Evolutionary conservation across 2,113 vertebrate species (phyloP), one percentile per base, ranked within the genome.

Genomic region (Pluvialis apricaria): DNA sequence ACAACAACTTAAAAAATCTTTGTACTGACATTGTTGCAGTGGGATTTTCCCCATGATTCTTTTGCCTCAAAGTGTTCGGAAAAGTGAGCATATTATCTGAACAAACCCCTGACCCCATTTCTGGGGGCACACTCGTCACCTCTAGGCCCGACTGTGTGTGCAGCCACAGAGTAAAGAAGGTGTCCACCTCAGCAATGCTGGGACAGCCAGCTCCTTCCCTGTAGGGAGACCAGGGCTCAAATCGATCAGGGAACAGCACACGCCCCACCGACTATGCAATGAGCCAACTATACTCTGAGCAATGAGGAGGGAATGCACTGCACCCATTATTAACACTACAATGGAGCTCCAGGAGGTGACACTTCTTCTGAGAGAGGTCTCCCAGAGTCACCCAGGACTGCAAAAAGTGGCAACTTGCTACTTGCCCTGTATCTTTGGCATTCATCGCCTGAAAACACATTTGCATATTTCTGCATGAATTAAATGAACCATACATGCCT

Each of bases 181-280:
- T 21, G 49, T 8, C 3, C 22, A 69, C 31, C 22, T 40, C 34
- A 87, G 31, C 21, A 76, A 5, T 10, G 10, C 17, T 32, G 20
- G 19, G 20, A 47, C 24, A 52, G 8, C 4, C 42, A 51, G 19
- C 2, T 45, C 15, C 60, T 29, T 69, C 40, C 5, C 6, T n/a
- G 8, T 34, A 11, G 10, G 14, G 10, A 64, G 3, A 16, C 10
- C 0, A 0, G 17, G 7, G 10, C 8, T 80, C 13, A 38, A 26
- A 54, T n/a, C 29, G 20, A 3, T 22, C 29, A 45, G 14, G 11
- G 24, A 79, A 75, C 4, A 31, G 21, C 11, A 54, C 5, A 42
- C 2, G 12, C 4, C 6, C 1, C 15, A 34, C 0, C 1, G 2
- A 29, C 17, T 66, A 16, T 12, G 3, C 17, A n/a, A 9, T 15